These are phyloP conservation scores for Bergia sp. DNA, from an alignment of 92 coral and sea anemone genomes.

Conservation along the genomic window DNA sequence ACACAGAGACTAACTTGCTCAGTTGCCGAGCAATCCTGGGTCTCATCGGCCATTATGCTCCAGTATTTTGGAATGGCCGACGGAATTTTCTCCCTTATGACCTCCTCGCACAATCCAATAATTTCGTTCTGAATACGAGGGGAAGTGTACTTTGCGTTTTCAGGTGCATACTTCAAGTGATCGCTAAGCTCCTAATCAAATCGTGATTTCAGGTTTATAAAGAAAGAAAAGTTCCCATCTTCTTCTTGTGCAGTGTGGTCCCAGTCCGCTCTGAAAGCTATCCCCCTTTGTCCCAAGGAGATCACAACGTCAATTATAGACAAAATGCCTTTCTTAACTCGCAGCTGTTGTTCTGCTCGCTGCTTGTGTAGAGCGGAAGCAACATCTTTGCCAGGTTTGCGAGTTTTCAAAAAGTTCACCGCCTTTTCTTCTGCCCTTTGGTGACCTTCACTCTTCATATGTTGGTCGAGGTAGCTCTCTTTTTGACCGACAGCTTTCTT, in stretches of 20 bases:
- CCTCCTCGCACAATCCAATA: slow-evolving; percentile 48
- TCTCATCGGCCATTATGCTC: slow-evolving; percentile 49
- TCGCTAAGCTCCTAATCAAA: slow-evolving; percentile 50
- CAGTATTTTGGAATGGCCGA: slow-evolving; percentile 49
- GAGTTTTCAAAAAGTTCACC: slow-evolving; percentile 27
- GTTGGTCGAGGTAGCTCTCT: slow-evolving; percentile 51
- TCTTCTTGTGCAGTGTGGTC: slow-evolving; percentile 40
- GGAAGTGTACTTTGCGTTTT: slow-evolving; percentile 55
- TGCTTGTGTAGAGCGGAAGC: slow-evolving; percentile 37
- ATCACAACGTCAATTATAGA: slow-evolving; percentile 44
- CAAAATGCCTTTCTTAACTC: slow-evolving; percentile 40
- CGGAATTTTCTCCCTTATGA: slow-evolving; percentile 44
- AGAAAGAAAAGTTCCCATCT: slow-evolving; percentile 43
- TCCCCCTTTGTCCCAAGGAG: slow-evolving; percentile 51
- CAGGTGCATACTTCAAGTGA: slow-evolving; percentile 48
- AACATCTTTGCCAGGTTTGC: slow-evolving; percentile 37
- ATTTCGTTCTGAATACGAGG: slow-evolving; percentile 49
- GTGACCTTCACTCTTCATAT: slow-evolving; percentile 49
- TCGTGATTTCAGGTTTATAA: slow-evolving; percentile 56
- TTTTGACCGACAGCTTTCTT: slow-evolving; percentile 50
- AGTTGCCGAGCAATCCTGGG: slow-evolving; percentile 52
- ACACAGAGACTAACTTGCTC: slow-evolving; percentile 44
- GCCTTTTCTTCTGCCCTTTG: slow-evolving; percentile 29
- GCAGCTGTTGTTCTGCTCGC: slow-evolving; percentile 39
- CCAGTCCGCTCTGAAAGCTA: slow-evolving; percentile 56